Evolutionary conservation across 2,113 vertebrate genomes (phyloP), one percentile per base, ranked within the genome.

Genomic region (Pteruthius melanotis): DNA sequence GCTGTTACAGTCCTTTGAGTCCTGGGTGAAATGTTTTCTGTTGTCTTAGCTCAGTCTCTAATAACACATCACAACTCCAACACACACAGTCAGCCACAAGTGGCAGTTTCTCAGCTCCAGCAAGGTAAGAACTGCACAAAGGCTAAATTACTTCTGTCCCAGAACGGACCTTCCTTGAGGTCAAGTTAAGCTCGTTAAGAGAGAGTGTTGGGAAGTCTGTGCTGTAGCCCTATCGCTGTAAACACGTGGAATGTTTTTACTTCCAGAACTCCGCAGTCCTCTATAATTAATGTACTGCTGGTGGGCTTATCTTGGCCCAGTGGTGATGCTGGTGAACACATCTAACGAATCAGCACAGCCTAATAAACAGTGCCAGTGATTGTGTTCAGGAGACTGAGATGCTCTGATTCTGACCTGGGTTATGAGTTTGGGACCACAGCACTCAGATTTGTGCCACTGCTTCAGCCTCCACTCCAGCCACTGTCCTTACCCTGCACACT

Each of bases 71-170:
- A 57, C 87, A 94, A 42, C 57, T 61, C 72, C 92, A 94, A 15
- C 65, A 80, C 64, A 65, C 78, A 75, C 78, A 78, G 61, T 30
- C 83, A 93, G 85, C 70, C 93, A 93, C 69, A 80, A 96, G 79
- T 35, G 71, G 39, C 33, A 33, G 83, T 37, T 87, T 82, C 91
- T 90, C 83, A 90, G 60, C 68, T 78, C 68, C 50, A 70, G 45
- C n/a, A 59, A 75, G 63, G 78, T 90, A 78, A 77, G 94, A 93
- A 52, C 37, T 92, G 59, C 80, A 81, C 4, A 28, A 86, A 90
- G 60, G 59, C 52, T 68, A 49, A 94, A 93, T 81, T 83, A 71
- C 47, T 92, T 78, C 77, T 94, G 72, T 66, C 72, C 65, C 93
- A 91, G 49, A 42, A 89, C 7, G 9, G 80, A 81, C 66, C 16